These are phyloP conservation scores for Parambassis ranga DNA, from an alignment of 2,797 vertebrate species.

Conservation along the genomic window DNA sequence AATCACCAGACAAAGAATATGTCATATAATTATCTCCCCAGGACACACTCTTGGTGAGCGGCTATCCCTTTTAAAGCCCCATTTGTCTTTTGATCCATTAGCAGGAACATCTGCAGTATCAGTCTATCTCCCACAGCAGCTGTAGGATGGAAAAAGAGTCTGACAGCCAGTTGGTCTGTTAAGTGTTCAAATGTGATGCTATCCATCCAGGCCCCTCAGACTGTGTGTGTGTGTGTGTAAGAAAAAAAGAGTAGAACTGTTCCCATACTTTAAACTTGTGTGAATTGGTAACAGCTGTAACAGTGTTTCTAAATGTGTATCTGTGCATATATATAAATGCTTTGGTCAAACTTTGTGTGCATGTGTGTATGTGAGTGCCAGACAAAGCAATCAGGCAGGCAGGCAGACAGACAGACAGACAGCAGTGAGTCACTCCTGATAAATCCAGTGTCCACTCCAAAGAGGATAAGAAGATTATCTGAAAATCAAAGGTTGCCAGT, in stretches of 20 bases:
- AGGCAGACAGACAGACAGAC: slow-evolving; percentile 48
- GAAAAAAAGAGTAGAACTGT: background rate
- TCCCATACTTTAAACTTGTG: background rate
- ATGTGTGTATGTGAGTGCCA: slow-evolving; percentile 17
- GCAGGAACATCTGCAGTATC: slow-evolving; percentile 70
- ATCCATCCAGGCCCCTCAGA: slow-evolving; percentile 65
- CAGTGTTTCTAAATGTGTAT: slow-evolving; percentile 3
- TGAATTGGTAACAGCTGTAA: background rate
- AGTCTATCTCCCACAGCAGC: slow-evolving; percentile 76
- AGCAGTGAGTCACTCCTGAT: slow-evolving; percentile 66
- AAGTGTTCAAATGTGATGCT: slow-evolving; percentile 81
- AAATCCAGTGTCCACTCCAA: slow-evolving; percentile 76
- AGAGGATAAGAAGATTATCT: slow-evolving; percentile 78
- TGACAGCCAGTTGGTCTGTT: slow-evolving; percentile 73
- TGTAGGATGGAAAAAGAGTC: slow-evolving; percentile 51
- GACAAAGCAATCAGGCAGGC: slow-evolving; percentile 57
- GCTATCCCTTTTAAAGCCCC: slow-evolving; percentile 59
- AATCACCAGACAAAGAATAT: slow-evolving; percentile 78
- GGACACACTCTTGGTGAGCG: slow-evolving; percentile 74
- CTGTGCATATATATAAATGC: too few relatives aligned
- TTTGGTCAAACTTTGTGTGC: background rate
- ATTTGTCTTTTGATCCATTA: slow-evolving; percentile 86
- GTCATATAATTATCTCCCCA: slow-evolving; percentile 78
- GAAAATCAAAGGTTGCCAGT: slow-evolving; percentile 57
- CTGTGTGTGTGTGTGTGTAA: slow-evolving; percentile 1